Evolutionary conservation across 2,888 invertebrate genomes (phyloP).

Genomic region (Stenolophus ochropezus): DNA sequence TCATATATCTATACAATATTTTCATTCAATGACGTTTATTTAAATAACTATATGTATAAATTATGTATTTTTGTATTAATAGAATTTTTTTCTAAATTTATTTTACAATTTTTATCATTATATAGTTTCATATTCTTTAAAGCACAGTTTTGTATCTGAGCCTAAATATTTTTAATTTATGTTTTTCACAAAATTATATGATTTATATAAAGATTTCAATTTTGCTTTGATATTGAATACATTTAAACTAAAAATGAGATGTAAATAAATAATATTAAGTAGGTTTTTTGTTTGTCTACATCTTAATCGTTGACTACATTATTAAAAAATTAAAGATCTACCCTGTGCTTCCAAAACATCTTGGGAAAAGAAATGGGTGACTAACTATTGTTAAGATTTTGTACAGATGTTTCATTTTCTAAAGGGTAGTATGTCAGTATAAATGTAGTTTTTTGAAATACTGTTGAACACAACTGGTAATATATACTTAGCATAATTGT

Average conservation of each 20-base stretch:
- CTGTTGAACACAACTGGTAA: conserved; percentile 59
- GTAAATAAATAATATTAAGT: conserved; percentile 1
- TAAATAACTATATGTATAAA: conserved; percentile 54
- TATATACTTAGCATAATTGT: conserved; percentile 57
- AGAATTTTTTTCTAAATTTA: conserved; percentile 49
- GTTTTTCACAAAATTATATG: conserved; percentile 36
- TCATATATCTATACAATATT: conserved; percentile 47
- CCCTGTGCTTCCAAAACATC: conserved; percentile 57
- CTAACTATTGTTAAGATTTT: conserved; percentile 50
- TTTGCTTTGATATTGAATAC: conserved; percentile 43
- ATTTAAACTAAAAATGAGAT: conserved; percentile 1
- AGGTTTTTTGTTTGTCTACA: conserved; percentile 15
- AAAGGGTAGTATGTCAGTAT: conserved; percentile 51
- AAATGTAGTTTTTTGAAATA: conserved; percentile 56
- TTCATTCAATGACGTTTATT: conserved; percentile 46
- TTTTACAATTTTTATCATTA: conserved; percentile 51
- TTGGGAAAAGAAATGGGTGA: conserved; percentile 26
- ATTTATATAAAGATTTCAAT: conserved; percentile 38
- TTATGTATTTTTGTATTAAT: conserved; percentile 42
- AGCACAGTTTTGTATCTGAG: conserved; percentile 52
- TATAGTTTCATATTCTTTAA: conserved; percentile 44
- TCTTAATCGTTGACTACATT: conserved; percentile 21
- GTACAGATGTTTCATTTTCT: conserved; percentile 52
- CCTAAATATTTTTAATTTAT: conserved; percentile 38
- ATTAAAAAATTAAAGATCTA: conserved; percentile 47